Evolutionary conservation across 2,888 invertebrate species (phyloP).

Genomic region (Iphiclides podalirius): DNA sequence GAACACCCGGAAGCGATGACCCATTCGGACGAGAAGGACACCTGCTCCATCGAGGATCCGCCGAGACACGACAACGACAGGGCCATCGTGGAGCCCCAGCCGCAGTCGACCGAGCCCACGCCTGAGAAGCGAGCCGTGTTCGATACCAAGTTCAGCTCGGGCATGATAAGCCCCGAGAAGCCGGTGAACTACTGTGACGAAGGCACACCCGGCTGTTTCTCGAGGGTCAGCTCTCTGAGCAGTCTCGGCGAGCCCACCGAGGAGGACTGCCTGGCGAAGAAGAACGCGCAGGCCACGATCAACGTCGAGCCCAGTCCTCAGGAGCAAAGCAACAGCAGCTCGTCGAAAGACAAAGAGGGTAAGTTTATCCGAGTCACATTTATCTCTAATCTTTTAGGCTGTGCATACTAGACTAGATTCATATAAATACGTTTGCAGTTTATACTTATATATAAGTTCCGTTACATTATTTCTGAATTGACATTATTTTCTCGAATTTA

Average conservation of each 20-base stretch:
- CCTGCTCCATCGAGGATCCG: slow-evolving; percentile 71
- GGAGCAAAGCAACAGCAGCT: slow-evolving; percentile 51
- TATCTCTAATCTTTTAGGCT: too few relatives aligned
- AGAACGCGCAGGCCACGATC: slow-evolving; percentile 68
- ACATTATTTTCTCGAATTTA: too few relatives aligned
- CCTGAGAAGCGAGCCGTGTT: slow-evolving; percentile 54
- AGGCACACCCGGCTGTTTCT: slow-evolving; percentile 91
- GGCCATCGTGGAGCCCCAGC: slow-evolving; percentile 55
- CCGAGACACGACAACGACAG: slow-evolving; percentile 70
- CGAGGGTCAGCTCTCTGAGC: slow-evolving; percentile 82
- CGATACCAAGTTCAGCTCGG: slow-evolving; percentile 82
- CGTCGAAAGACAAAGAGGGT: slow-evolving; percentile 73
- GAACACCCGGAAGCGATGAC: slow-evolving; percentile 70
- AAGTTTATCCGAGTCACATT: slow-evolving; percentile 24
- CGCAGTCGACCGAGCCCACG: slow-evolving; percentile 40
- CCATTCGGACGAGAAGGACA: slow-evolving; percentile 73
- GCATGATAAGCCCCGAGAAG: slow-evolving; percentile 88
- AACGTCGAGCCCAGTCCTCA: slow-evolving; percentile 55
- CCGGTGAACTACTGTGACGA: slow-evolving; percentile 92
- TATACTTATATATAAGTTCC: too few relatives aligned
- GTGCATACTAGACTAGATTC: too few relatives aligned
- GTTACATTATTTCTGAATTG: too few relatives aligned
- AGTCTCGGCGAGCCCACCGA: slow-evolving; percentile 79
- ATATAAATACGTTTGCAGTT: too few relatives aligned
- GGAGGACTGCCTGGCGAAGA: slow-evolving; percentile 66